Evolutionary conservation across 2,113 vertebrate genomes (phyloP), one percentile per base, ranked within the genome.

Genomic region (Dissostichus mawsoni): DNA sequence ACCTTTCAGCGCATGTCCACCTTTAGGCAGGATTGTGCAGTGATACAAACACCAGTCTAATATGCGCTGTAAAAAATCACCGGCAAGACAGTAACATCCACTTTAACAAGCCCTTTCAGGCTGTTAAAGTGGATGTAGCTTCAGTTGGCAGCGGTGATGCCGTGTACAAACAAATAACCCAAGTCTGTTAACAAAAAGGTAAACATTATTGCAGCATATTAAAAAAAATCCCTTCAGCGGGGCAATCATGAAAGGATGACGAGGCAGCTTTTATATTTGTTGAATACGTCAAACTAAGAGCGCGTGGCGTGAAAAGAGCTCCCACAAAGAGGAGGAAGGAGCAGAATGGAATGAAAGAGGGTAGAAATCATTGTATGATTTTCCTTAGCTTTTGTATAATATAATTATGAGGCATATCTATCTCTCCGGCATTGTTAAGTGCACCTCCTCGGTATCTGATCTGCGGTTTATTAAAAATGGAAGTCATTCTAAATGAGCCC

Each of bases 401-500:
- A 86, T 83, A 87, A 93, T 92, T 84, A 94, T 87, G 89, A 92
- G 84, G 86, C 89, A 84, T 92, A 91, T 92, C 82, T 92, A 73
- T 90, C 89, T 86, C 86, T 75, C 51, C 58, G 73, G 85, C 89
- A 82, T 90, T 89, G 87, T 91, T 92, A 91, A 89, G 88, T 83
- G 84, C 90, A 69, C 87, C 83, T 85, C 83, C 80, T 85, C 68
- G 29, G 74, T 86, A 93, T 93, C 90, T 91, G 88, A 93, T 92
- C 91, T 84, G 82, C 83, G 81, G 89, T 95, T 94, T 93, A 95
- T 95, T 95, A 95, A 95, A 94, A 94, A 93, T 92, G 93, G 91
- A 92, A 92, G 93, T 92, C 90, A 87, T 90, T 93, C 89, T 87
- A 90, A 94, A 95, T 94, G 89, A 93, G 92, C 85, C 90, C 57